These are phyloP conservation scores for Peromyscus leucopus DNA, from an alignment of 2,113 vertebrate genomes.

Conservation along the genomic window DNA sequence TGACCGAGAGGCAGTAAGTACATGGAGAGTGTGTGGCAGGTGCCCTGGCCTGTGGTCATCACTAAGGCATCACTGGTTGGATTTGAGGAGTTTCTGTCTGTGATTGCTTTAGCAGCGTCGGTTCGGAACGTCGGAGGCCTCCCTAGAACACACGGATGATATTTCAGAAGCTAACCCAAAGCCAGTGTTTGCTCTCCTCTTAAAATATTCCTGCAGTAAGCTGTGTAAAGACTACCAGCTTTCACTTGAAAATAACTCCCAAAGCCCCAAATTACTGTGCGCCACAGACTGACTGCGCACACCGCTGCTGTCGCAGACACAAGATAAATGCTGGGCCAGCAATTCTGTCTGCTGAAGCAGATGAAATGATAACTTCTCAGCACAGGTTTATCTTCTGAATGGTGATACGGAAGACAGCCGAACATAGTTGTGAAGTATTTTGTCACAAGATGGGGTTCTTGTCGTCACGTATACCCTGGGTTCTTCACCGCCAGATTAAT, in stretches of 20 bases:
- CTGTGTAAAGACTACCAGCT: conserved; percentile 33
- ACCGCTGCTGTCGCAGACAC: not conserved
- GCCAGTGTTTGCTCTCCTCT: conserved; percentile 57
- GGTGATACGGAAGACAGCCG: not conserved
- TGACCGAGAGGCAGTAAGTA: not conserved
- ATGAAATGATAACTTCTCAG: conserved; percentile 65
- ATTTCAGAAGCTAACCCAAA: conserved; percentile 33
- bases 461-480: not conserved
- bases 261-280: conserved; percentile 45
- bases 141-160: not conserved
- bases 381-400: conserved; percentile 44
- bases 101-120: not conserved
- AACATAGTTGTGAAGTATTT: not conserved
- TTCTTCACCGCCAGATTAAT: not conserved
- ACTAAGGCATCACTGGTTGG: too few species aligned
- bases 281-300: conserved; percentile 45
- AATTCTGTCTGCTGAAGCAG: conserved; percentile 61
- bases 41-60: not conserved
- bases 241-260: conserved; percentile 63
- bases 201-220: conserved; percentile 65
- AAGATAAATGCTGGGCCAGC: conserved; percentile 54
- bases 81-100: not conserved
- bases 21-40: too few species aligned
- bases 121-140: not conserved
- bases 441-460: conserved; percentile 75